A percentile compares a stretch with the other conserved stretches of the same genome.
Evolutionary conservation across 2,113 vertebrate species (phyloP).

Genomic region (Cyphomyrus discorhynchus): DNA sequence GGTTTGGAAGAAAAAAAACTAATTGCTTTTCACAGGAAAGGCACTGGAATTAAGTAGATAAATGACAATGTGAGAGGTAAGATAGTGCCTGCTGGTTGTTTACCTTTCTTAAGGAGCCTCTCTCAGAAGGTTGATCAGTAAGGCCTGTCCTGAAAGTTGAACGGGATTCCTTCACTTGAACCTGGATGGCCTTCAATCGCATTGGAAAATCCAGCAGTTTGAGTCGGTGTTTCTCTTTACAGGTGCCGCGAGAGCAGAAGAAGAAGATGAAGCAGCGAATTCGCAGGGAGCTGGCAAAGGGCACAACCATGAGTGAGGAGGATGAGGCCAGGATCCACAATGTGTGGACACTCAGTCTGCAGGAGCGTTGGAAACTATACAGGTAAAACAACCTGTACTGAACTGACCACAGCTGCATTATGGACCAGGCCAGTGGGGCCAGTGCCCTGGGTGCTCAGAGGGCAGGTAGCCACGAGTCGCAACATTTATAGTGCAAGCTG

Average conservation of each 20-base stretch:
- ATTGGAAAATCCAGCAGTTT: background rate
- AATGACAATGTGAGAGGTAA: background rate
- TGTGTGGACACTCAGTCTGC: conserved; percentile 68
- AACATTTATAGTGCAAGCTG: background rate
- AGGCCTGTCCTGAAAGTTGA: background rate
- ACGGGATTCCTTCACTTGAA: background rate
- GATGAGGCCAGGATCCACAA: conserved; percentile 60
- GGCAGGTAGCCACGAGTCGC: background rate
- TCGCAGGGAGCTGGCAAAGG: conserved; percentile 61
- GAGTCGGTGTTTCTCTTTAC: background rate
- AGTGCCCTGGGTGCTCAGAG: background rate
- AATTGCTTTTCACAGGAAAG: background rate
- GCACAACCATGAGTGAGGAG: conserved; percentile 59
- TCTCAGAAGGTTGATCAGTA: background rate
- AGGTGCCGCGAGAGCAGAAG: conserved; percentile 66
- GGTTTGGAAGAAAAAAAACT: background rate
- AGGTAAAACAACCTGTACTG: conserved; percentile 56
- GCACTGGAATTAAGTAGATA: background rate
- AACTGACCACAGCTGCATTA: background rate
- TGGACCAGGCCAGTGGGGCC: background rate
- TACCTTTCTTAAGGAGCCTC: background rate
- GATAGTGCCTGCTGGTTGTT: background rate
- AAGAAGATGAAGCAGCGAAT: conserved; percentile 69
- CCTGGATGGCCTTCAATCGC: background rate
- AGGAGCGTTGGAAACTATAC: conserved; percentile 82